A percentile compares a stretch with the other conserved stretches of the same genome.
Evolutionary conservation across 1,140 invertebrate genomes (phyloP).

Genomic region (Mactra quadrangularis): DNA sequence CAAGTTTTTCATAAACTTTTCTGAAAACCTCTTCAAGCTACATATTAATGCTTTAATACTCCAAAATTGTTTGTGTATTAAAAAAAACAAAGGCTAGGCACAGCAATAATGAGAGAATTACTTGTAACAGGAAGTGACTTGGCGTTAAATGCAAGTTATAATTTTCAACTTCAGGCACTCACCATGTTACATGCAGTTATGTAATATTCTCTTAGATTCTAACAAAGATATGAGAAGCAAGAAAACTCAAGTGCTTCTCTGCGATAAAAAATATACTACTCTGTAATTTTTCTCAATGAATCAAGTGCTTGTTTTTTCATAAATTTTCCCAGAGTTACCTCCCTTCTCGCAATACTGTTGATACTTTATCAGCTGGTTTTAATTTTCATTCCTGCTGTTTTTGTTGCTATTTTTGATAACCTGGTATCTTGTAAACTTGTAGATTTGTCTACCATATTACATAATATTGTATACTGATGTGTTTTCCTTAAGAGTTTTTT

Average conservation of each 20-base stretch:
- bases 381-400: no score
- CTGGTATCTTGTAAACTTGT: no score
- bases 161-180: conserved; percentile 17
- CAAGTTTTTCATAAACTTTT: conserved; percentile 19
- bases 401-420: no score
- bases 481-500: no score
- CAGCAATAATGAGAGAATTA: conserved; percentile 22
- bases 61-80: no score
- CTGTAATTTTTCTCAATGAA: not conserved
- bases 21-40: conserved; percentile 10
- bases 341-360: not conserved
- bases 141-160: conserved; percentile 14
- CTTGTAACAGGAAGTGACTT: conserved; percentile 37
- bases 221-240: no score
- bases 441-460: no score
- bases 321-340: conserved; percentile 2
- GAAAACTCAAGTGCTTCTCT: conserved; percentile 9
- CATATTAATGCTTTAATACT: not conserved
- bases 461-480: no score
- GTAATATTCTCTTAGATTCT: no score
- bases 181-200: conserved; percentile 9
- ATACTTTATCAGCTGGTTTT: no score
- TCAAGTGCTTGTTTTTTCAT: not conserved
- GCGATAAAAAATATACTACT: no score
- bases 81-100: not conserved